Evolutionary conservation across 1,140 invertebrate genomes (phyloP).

Genomic region (Drosophila varians): DNA sequence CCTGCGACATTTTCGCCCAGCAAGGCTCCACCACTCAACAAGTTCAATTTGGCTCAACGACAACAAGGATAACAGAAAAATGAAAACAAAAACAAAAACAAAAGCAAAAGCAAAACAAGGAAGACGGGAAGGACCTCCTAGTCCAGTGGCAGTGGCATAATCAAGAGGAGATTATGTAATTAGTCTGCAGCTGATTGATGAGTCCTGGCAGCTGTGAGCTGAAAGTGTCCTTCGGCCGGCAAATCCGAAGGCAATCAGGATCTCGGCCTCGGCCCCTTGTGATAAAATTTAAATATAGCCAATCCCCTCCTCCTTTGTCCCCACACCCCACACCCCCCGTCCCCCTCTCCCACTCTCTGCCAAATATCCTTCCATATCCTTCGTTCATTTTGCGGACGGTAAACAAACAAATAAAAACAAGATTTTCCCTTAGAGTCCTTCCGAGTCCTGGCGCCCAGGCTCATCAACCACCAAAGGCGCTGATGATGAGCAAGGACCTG

Average conservation of each 20-base stretch:
- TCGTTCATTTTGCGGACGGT: conserved; percentile 81
- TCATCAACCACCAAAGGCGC: conserved; percentile 64
- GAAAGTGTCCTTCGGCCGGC: conserved; percentile 41
- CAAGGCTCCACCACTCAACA: conserved; percentile 41
- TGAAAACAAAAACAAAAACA: neutral
- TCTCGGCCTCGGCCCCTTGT: conserved; percentile 36
- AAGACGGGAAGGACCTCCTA: neutral
- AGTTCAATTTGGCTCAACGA: conserved; percentile 35
- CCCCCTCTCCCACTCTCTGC: neutral
- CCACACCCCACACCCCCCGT: neutral
- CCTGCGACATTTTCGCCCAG: conserved; percentile 16
- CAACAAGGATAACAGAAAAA: conserved; percentile 12
- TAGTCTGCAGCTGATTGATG: conserved; percentile 84
- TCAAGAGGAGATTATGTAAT: conserved; percentile 84
- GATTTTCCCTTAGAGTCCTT: conserved; percentile 52
- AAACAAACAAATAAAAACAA: conserved; percentile 82
- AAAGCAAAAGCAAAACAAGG: neutral
- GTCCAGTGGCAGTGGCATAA: conserved; percentile 57
- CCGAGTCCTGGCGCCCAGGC: neutral
- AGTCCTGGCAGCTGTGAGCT: conserved; percentile 73
- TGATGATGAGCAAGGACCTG: conserved; percentile 36
- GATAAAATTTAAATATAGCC: conserved; percentile 81
- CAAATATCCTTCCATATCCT: neutral
- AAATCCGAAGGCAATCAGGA: conserved; percentile 61
- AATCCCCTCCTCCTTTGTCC: too few species aligned